These are phyloP conservation scores for Siphonodentalium dalli DNA, from an alignment of 2,888 invertebrate species.

Conservation along the genomic window DNA sequence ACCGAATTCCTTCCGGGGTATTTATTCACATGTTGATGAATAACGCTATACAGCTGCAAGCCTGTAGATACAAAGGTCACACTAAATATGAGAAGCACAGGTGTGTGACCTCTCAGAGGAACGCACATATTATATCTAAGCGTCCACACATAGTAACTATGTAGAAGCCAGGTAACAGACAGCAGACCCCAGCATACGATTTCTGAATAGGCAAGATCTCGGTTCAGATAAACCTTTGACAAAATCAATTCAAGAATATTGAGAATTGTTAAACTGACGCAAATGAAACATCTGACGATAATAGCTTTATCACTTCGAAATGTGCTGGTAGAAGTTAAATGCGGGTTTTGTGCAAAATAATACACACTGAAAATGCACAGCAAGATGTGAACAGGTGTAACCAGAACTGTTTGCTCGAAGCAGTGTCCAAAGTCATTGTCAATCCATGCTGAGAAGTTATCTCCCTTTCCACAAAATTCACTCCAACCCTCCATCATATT, in stretches of 20 bases:
- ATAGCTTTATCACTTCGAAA: too few relatives aligned
- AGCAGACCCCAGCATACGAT: conserved; percentile 77
- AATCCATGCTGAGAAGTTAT: conserved; percentile 60
- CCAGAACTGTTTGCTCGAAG: conserved; percentile 82
- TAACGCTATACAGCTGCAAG: conserved; percentile 75
- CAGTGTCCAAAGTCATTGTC: conserved; percentile 82
- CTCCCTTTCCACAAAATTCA: conserved; percentile 51
- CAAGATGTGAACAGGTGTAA: conserved; percentile 76
- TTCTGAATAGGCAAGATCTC: too few relatives aligned
- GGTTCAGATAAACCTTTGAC: too few relatives aligned
- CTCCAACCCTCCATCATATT: too few relatives aligned
- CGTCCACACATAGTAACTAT: conserved; percentile 78
- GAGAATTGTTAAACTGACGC: too few relatives aligned
- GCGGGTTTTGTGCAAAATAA: conserved; percentile 76
- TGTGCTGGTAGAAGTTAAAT: too few relatives aligned
- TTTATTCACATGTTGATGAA: conserved; percentile 50
- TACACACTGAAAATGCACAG: conserved; percentile 82
- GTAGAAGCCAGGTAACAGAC: conserved; percentile 81
- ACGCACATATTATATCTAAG: conserved; percentile 68
- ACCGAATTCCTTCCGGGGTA: conserved; percentile 32
- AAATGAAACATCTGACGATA: too few relatives aligned
- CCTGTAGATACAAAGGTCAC: conserved; percentile 74
- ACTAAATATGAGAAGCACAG: conserved; percentile 76
- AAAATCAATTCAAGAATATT: too few relatives aligned
- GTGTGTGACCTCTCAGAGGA: conserved; percentile 74